These are phyloP conservation scores for Mormyrus lacerda DNA, from an alignment of 2,113 vertebrate genomes.

Conservation along the genomic window DNA sequence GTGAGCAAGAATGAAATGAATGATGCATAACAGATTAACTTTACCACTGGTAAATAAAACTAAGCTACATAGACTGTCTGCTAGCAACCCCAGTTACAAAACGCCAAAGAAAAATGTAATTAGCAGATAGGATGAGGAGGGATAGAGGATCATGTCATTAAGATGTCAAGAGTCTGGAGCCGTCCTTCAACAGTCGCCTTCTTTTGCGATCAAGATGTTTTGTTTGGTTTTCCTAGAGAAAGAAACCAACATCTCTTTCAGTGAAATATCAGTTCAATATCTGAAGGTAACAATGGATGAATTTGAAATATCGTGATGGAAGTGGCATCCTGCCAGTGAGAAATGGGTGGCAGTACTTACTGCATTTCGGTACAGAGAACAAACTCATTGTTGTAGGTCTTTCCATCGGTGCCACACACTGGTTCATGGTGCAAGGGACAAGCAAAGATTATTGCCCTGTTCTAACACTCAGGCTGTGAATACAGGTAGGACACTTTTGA, in stretches of 20 bases:
- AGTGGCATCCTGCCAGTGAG: background rate
- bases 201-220: constrained; percentile 49
- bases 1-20: background rate
- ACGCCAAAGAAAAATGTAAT: background rate
- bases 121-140: background rate
- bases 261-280: background rate
- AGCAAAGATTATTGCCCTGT: constrained; percentile 33
- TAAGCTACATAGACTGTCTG: background rate
- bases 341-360: constrained; percentile 47
- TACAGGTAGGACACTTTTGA: background rate
- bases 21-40: background rate
- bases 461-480: constrained; percentile 47
- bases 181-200: constrained; percentile 45
- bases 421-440: constrained; percentile 66
- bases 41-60: background rate
- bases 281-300: background rate
- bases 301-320: background rate
- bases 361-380: constrained; percentile 58
- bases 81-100: background rate
- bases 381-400: constrained; percentile 72
- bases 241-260: background rate
- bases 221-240: constrained; percentile 42
- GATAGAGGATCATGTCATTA: background rate
- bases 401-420: constrained; percentile 66
- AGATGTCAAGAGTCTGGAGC: background rate